These are phyloP conservation scores for Odontocolon sp. DNA, from an alignment of 2,888 invertebrate genomes.

Conservation along the genomic window DNA sequence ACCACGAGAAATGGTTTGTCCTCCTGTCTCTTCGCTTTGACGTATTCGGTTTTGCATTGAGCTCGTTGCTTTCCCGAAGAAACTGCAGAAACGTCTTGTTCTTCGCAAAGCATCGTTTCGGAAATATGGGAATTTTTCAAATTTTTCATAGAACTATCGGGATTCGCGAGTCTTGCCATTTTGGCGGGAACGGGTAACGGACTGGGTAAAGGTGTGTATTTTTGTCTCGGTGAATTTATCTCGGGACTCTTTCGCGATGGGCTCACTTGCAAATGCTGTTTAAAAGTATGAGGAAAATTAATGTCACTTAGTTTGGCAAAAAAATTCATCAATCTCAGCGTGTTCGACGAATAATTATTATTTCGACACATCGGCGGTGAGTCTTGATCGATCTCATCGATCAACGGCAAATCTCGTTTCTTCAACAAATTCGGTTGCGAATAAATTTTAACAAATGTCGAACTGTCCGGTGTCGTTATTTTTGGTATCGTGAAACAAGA, in stretches of 20 bases:
- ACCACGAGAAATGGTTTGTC: conserved; percentile 72
- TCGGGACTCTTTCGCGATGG: conserved; percentile 59
- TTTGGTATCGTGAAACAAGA: conserved; percentile 69
- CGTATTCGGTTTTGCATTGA: conserved; percentile 17
- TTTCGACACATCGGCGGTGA: conserved; percentile 46
- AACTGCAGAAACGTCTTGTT: conserved; percentile 19
- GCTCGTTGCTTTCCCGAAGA: conserved; percentile 20
- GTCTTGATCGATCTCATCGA: conserved; percentile 47
- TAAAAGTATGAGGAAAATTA: conserved; percentile 70
- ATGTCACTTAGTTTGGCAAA: conserved; percentile 72
- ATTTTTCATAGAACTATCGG: conserved; percentile 9
- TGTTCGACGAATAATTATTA: conserved; percentile 20
- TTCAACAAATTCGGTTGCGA: conserved; percentile 70
- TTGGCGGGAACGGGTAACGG: conserved; percentile 70
- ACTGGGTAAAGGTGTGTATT: conserved; percentile 65
- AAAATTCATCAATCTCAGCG: conserved; percentile 37
- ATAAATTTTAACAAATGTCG: conserved; percentile 65
- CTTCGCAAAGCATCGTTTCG: not conserved
- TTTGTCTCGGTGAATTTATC: conserved; percentile 63
- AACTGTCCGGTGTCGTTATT: conserved; percentile 59
- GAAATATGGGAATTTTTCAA: not conserved
- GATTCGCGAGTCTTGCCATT: conserved; percentile 61
- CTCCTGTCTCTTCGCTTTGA: conserved; percentile 52
- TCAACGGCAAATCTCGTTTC: conserved; percentile 21
- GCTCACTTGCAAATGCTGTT: conserved; percentile 68